Conservation (phyloP, 2,888 invertebrate species). For the Corbicula japonica region DNA sequence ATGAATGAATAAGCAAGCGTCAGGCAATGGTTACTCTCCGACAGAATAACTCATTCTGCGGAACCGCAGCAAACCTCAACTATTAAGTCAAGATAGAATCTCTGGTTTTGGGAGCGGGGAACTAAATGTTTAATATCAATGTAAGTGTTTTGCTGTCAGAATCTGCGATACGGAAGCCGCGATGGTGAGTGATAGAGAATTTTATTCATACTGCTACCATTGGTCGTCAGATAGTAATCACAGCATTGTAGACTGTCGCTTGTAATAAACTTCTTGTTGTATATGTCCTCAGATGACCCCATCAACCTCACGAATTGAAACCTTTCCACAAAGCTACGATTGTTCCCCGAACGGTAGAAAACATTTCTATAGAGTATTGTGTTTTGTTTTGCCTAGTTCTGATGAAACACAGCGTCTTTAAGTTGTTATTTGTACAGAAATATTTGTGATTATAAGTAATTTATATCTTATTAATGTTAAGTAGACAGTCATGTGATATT, state of each 20-base stretch:
- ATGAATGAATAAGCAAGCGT: too few relatives aligned
- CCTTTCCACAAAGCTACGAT: neutral
- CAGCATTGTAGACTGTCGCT: slow-evolving; percentile 55
- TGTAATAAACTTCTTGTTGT: slow-evolving; percentile 35
- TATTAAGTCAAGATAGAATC: slow-evolving; percentile 5
- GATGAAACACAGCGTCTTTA: too few relatives aligned
- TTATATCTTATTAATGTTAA: too few relatives aligned
- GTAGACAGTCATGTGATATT: too few relatives aligned
- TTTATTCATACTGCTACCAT: slow-evolving; percentile 54
- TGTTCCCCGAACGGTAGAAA: neutral
- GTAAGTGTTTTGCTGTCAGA: slow-evolving; percentile 65
- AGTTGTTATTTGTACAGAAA: too few relatives aligned
- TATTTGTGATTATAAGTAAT: too few relatives aligned
- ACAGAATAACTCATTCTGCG: neutral
- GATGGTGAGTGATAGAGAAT: slow-evolving; percentile 64
- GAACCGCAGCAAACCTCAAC: neutral
- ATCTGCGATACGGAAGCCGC: slow-evolving; percentile 44
- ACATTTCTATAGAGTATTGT: too few relatives aligned
- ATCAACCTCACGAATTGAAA: neutral
- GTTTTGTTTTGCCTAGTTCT: too few relatives aligned
- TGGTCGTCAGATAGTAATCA: slow-evolving; percentile 46
- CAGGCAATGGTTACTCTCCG: neutral
- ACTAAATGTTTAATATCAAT: slow-evolving; percentile 62
- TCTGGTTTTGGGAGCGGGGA: slow-evolving; percentile 5
- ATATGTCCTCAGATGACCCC: slow-evolving; percentile 38